A percentile compares a stretch with the other conserved stretches of the same genome.
phyloP scores from a whole-genome alignment of 2,797 vertebrate genomes.

The Nyctalus aviator region DNA sequence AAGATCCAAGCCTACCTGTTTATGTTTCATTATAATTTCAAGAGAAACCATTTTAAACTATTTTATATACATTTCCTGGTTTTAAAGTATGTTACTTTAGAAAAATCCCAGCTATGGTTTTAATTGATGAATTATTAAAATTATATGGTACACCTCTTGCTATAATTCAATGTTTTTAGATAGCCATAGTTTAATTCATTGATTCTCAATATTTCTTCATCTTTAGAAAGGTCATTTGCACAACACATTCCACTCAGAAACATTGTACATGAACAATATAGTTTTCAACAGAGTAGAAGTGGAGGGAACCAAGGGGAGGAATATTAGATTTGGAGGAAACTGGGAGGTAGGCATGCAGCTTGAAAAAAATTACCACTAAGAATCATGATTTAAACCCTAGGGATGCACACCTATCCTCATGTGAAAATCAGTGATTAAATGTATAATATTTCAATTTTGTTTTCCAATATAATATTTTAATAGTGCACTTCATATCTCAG shows the following conservation, averaged over 20 bases:
- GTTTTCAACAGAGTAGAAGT: background rate
- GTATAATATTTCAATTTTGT: background rate
- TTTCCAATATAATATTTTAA: constrained; percentile 25
- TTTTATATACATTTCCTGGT: background rate
- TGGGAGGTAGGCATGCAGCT: background rate
- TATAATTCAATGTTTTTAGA: constrained; percentile 26
- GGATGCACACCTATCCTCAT: background rate
- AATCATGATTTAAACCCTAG: background rate
- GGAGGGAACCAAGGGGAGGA: background rate
- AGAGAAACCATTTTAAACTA: constrained; percentile 21
- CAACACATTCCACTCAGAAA: background rate
- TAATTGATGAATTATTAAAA: constrained; percentile 54
- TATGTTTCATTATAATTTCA: background rate
- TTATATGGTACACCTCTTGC: background rate
- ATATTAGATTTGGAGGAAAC: background rate
- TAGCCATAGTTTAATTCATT: background rate
- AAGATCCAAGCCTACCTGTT: background rate
- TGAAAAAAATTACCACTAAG: background rate
- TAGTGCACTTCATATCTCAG: background rate
- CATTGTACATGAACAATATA: background rate
- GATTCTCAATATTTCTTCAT: constrained; percentile 7
- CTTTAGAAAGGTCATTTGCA: constrained; percentile 15
- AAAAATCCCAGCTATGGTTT: background rate
- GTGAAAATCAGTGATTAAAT: background rate
- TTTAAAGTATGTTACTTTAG: constrained; percentile 42